These are phyloP conservation scores for Cheumatopsyche charites DNA, from an alignment of 1,140 invertebrate genomes.

Conservation along the genomic window DNA sequence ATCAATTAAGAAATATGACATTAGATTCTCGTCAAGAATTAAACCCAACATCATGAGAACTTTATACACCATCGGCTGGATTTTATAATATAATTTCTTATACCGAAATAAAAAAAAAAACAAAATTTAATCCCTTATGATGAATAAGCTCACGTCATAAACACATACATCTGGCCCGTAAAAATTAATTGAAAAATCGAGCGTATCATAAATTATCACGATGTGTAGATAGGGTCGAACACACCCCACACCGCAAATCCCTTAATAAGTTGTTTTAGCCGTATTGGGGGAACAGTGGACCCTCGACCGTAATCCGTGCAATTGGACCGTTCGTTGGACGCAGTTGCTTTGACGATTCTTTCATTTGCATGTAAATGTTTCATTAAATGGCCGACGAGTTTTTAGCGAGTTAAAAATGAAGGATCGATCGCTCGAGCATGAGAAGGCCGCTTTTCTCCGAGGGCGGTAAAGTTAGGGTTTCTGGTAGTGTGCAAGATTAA, in stretches of 20 bases:
- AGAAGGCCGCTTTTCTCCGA: neutral
- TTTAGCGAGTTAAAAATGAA: neutral
- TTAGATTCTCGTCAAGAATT: too few relatives aligned
- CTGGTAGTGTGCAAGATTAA: slow-evolving; percentile 9
- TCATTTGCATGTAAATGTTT: slow-evolving; percentile 1
- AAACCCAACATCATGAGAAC: too few relatives aligned
- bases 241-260: slow-evolving; percentile 39
- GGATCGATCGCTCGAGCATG: neutral
- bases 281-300: slow-evolving; percentile 36
- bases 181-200: too few relatives aligned
- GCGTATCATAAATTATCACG: too few relatives aligned
- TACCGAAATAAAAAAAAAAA: too few relatives aligned
- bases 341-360: slow-evolving; percentile 4
- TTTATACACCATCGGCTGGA: too few relatives aligned
- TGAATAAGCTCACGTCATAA: too few relatives aligned
- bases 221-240: too few relatives aligned
- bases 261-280: slow-evolving; percentile 45
- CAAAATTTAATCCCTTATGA: too few relatives aligned
- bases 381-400: neutral
- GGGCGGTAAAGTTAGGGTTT: neutral
- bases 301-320: slow-evolving; percentile 2
- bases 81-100: too few relatives aligned
- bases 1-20: too few relatives aligned
- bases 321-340: slow-evolving; percentile 18
- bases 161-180: too few relatives aligned